Conservation (phyloP, 2,797 vertebrate genomes). For the Dallia pectoralis region DNA sequence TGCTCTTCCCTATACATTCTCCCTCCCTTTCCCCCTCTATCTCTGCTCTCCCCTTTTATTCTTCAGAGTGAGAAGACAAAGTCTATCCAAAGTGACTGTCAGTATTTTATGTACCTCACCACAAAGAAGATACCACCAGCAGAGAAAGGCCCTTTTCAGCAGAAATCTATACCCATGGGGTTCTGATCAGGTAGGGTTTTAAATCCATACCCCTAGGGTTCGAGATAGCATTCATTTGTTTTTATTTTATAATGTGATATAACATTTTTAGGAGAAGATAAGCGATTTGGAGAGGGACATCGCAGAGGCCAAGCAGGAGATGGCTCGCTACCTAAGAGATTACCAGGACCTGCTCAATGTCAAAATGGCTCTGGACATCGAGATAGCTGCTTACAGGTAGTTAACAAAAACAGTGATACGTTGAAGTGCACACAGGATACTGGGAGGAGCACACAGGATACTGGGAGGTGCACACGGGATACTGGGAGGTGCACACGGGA, state of each 20-base stretch:
- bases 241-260: neutral
- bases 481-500: too few species aligned
- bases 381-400: conserved; percentile 85
- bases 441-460: too few species aligned
- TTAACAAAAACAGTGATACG: conserved; percentile 64
- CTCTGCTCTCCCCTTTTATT: too few species aligned
- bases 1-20: too few species aligned
- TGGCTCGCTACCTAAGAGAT: conserved; percentile 84
- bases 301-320: conserved; percentile 83
- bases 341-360: conserved; percentile 86
- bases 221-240: too few species aligned
- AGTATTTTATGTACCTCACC: neutral
- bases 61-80: neutral
- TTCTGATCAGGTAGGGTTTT: too few species aligned
- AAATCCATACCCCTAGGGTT: too few species aligned
- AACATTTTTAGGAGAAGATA: conserved; percentile 72
- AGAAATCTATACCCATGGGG: neutral
- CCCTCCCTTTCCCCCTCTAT: too few species aligned
- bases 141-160: neutral
- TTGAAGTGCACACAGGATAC: neutral
- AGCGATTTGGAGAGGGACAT: conserved; percentile 80
- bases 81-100: neutral
- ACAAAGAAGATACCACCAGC: neutral
- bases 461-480: too few species aligned
- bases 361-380: conserved; percentile 83